Percentiles rank a stretch among this genome's conserved stretches.
Evolutionary conservation across 2,113 vertebrate species (phyloP).

Genomic region (Microtus richardsoni): DNA sequence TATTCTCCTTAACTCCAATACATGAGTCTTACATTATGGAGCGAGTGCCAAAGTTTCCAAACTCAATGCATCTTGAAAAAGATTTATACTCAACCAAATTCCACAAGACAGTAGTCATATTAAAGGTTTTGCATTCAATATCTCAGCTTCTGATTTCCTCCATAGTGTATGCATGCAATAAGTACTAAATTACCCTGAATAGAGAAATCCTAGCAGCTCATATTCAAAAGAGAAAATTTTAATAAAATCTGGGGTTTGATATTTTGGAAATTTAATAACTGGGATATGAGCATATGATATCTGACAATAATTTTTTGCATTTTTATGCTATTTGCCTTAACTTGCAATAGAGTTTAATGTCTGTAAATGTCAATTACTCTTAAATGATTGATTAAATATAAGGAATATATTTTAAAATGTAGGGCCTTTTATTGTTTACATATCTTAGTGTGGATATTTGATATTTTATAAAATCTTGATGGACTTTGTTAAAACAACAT

Average conservation of each 20-base stretch:
- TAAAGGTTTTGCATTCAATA: slow-evolving; percentile 30
- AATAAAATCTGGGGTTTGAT: neutral
- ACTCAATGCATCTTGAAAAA: neutral
- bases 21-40: neutral
- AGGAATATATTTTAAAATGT: neutral
- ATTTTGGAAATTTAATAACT: slow-evolving; percentile 38
- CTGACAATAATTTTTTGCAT: slow-evolving; percentile 6
- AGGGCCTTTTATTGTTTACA: neutral
- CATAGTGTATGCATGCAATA: neutral
- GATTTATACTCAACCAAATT: neutral
- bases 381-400: neutral
- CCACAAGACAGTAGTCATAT: neutral
- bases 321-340: neutral
- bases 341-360: neutral
- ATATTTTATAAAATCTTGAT: neutral
- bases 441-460: neutral
- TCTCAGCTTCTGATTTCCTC: neutral
- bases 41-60: neutral
- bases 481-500: neutral
- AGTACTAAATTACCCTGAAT: neutral
- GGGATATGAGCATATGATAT: neutral
- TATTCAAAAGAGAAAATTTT: neutral
- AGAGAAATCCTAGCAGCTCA: neutral
- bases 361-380: neutral
- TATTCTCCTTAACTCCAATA: neutral